Evolutionary conservation across 2,797 vertebrate genomes (phyloP), one percentile per base, ranked within the genome.

Genomic region (Iguana delicatissima): DNA sequence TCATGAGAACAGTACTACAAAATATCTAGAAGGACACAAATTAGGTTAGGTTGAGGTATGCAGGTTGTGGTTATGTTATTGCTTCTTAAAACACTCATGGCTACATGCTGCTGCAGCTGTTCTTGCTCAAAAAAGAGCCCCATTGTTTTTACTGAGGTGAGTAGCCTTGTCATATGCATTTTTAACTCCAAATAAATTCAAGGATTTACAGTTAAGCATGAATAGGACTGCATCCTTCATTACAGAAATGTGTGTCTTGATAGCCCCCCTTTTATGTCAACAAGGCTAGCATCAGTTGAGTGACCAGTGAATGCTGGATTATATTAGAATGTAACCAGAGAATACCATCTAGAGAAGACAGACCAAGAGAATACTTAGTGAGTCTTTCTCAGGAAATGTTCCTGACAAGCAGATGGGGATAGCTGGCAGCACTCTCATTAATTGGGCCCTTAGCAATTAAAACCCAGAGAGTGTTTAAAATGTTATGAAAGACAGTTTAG

Each of bases 381-480:
- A 50, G 64, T 6, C 35, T 52, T 69, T 84, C 64, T 50, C 18
- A 38, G 80, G 80, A 35, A 82, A 82, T 82, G 55, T 59, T 82
- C 32, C 80, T 82, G 26, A 50, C 24, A 84, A 69, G 64, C 42
- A 69, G 35, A 84, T 29, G 42, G 64, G 79, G 24, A 20, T 46
- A 50, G 14, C 42, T 72, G 62, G 62, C 29, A 72, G 42, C 42
- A 32, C 26, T 84, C 42, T 50, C 16, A 46, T 72, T 84, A 84
- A 84, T 72, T 84, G 29, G 42, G 16, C 64, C 26, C 64, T 84
- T 64, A 72, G 69, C 64, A 84, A 84, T 72, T 84, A 18, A 69
- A 38, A 69, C 26, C 14, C 16, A 14, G 38, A 26, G 62, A 69
- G 38, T 84, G 62, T 67, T 84, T 46, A 82, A 67, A 29, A 67